Base-by-base conservation (phyloP, 1,140 invertebrate species). In the Brachionus manjavacas region DNA sequence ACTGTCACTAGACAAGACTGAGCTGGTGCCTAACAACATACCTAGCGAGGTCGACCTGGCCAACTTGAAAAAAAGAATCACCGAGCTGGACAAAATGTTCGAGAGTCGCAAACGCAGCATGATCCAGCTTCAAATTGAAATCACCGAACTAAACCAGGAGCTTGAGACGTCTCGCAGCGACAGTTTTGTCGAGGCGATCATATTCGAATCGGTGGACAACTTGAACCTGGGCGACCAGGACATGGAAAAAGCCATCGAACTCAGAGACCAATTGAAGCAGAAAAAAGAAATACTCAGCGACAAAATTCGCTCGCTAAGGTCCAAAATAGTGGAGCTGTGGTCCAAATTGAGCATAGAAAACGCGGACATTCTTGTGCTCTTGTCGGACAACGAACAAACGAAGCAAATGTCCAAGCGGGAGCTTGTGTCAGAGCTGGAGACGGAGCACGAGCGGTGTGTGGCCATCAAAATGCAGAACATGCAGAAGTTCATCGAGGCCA, bases 391-490 rank as follows among this genome's bases (percentile, higher is more conserved):
- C 64, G 12, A 20, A 0, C 20, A 11, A 14, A 39, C 31, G 0
- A 60, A 4, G 25, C 4, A 64, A 14, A 46, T 64, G 16, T 43
- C 79, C n/a, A 81, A 81, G 16, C 14, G 79, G 14, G 41, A 43
- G 31, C 35, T 81, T 35, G 52, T 81, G 9, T 14, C 20, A 1
- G 52, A 68, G 14, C 11, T 81, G n/a, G 52, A 81, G 25, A 0
- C 0, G n/a, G 79, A 81, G 20, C 52, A 81, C 25, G 79, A 81
- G 25, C 20, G 79, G 2, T 81, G 79, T 35, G 35, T 81, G 8
- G 52, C 55, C 23, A 64, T 81, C 23, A 81, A 81, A 64, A 81
- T 81, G 79, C 31, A 81, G 43, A 81, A 81, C 35, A 81, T 81
- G 79, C 79, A 81, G 20, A 81, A 81, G 9, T 81, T 81, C 64